Conservation (phyloP, 2,113 vertebrate species). For the Caretta caretta region DNA sequence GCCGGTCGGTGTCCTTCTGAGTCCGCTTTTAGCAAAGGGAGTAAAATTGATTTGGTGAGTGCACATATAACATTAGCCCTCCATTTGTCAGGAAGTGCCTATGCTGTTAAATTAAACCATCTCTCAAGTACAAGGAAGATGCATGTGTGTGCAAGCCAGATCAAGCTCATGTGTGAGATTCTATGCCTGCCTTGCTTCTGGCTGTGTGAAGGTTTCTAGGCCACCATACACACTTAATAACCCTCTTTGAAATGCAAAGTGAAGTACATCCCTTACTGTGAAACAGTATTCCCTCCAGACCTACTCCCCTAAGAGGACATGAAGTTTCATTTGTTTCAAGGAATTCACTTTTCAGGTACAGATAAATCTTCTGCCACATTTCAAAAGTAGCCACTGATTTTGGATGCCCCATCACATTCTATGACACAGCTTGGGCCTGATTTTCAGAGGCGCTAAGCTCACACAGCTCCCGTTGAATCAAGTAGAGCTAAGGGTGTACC, state of each 20-base stretch:
- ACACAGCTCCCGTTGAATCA: background rate
- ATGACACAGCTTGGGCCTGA: background rate
- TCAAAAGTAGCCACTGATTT: background rate
- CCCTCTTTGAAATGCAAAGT: background rate
- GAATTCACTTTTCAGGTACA: background rate
- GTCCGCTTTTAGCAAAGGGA: background rate
- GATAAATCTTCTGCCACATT: background rate
- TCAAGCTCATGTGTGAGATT: fast-evolving
- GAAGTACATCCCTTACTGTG: background rate
- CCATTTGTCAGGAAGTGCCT: fast-evolving
- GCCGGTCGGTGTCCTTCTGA: fast-evolving
- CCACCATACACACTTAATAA: fast-evolving
- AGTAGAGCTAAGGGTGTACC: background rate
- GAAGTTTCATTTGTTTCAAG: background rate
- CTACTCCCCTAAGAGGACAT: background rate
- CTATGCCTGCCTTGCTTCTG: fast-evolving
- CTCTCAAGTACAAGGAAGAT: fast-evolving
- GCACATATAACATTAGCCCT: fast-evolving
- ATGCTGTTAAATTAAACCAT: fast-evolving
- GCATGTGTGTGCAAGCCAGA: fast-evolving
- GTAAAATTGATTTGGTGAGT: fast-evolving
- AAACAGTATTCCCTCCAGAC: background rate
- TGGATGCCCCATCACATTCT: background rate
- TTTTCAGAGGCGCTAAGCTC: background rate
- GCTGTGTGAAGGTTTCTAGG: fast-evolving